These are phyloP conservation scores for Condylostylus longicornis DNA, from an alignment of 1,140 invertebrate species.

Conservation along the genomic window DNA sequence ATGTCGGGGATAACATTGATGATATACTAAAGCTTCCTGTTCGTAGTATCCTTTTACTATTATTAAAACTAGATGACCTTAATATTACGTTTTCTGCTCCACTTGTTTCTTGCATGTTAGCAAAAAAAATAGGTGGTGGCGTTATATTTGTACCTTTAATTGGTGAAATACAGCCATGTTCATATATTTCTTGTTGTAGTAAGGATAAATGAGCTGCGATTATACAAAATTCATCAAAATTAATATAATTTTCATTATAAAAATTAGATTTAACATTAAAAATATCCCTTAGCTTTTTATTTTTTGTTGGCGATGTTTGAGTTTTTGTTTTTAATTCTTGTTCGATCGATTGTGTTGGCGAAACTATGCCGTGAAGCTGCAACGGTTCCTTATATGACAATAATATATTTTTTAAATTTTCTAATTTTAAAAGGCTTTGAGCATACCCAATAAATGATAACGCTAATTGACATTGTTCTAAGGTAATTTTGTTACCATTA, in stretches of 20 bases:
- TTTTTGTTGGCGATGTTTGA: conserved; percentile 1
- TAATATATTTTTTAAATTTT: conserved; percentile 30
- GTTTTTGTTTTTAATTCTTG: conserved; percentile 1
- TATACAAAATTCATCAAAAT: conserved; percentile 31
- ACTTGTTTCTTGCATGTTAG: conserved; percentile 21
- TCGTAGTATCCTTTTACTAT: background rate
- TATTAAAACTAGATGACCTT: too few relatives aligned
- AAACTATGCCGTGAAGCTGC: conserved; percentile 7
- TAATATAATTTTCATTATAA: conserved; percentile 11
- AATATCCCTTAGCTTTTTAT: background rate
- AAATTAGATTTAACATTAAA: background rate
- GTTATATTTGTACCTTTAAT: conserved; percentile 32
- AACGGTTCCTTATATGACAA: conserved; percentile 28
- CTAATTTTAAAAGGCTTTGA: conserved; percentile 30
- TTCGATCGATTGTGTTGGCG: conserved; percentile 1
- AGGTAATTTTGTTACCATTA: conserved; percentile 20
- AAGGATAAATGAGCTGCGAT: conserved; percentile 30
- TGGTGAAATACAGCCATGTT: conserved; percentile 31
- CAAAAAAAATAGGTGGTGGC: conserved; percentile 29
- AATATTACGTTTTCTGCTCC: too few relatives aligned
- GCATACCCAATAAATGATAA: conserved; percentile 31
- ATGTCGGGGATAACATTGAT: too few relatives aligned
- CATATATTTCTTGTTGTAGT: conserved; percentile 30
- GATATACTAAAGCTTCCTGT: too few relatives aligned
- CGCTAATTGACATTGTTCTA: conserved; percentile 31